Base-by-base conservation (phyloP, 1,140 invertebrate species). In the Arion vulgaris region DNA sequence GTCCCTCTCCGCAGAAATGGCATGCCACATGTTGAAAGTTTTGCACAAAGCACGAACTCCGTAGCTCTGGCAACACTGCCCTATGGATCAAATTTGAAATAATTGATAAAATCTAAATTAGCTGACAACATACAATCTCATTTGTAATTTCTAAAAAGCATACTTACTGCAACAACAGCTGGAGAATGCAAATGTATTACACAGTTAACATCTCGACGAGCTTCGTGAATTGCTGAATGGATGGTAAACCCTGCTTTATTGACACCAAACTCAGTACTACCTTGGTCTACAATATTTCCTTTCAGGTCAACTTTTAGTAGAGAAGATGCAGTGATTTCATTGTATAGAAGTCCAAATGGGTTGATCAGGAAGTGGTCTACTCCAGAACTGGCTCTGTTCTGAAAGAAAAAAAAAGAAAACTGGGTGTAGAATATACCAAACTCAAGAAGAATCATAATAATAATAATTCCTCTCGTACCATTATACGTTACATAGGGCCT, bases 281-380 rank as follows among this genome's bases (percentile, higher is more conserved):
- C 90, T 28, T 86, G 80, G 79, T 92, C 90, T 23, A 92, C 73
- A n/a, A 91, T 83, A 34, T 92, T 89, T 15, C 91, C 90, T 83
- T 93, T 92, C 95, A 99, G 97, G 89, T 98, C 96, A 15, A 98
- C 95, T 93, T 99, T 99, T 69, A 99, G 95, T 83, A 99, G 94
- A 80, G 96, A 96, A 38, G 97, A 98, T n/a, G 99, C 98, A 62
- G 98, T 99, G 26, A 99, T 95, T 94, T 99, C 99, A 91, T 98
- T 96, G 90, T 97, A 99, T 51, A 99, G 93, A 89, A 99, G 93
- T 0, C 98, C 98, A 87, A 97, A 98, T 0, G 99, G 98, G 92
- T 99, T 99, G 9, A 99, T 96, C 88, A 99, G 93, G 92, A 99
- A 99, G 88, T 98, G 97, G 91, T 99, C 98, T 83, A 99, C 97